Conservation (phyloP, 2,113 vertebrate genomes). For the Oreochromis aureus region DNA sequence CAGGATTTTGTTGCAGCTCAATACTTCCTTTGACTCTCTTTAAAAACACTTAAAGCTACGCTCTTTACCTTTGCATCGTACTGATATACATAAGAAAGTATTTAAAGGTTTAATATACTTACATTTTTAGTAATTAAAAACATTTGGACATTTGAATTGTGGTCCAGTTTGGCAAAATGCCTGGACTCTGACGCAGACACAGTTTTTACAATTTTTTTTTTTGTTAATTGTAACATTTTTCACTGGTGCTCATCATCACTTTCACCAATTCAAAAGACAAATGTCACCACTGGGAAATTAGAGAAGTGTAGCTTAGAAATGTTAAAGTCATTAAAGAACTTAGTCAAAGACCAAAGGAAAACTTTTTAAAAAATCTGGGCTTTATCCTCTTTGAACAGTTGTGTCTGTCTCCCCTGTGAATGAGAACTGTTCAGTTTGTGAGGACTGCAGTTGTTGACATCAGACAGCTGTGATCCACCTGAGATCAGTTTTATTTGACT, state of each 20-base stretch:
- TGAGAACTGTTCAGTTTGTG: neutral
- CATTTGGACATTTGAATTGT: neutral
- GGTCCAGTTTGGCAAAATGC: neutral
- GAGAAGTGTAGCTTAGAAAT: neutral
- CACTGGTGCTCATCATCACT: neutral
- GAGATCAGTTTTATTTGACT: neutral
- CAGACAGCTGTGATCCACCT: neutral
- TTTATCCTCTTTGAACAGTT: neutral
- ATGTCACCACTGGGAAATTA: neutral
- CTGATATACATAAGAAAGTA: neutral
- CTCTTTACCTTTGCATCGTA: neutral
- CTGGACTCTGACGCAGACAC: neutral
- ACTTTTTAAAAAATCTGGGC: fast-evolving
- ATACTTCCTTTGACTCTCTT: neutral
- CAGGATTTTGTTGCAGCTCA: neutral
- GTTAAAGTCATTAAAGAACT: neutral
- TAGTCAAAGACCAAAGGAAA: neutral
- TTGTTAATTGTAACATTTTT: neutral
- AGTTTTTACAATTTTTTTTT: neutral
- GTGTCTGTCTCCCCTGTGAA: neutral
- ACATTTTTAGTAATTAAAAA: neutral
- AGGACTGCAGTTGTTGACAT: neutral
- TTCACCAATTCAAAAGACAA: neutral
- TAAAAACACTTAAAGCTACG: neutral
- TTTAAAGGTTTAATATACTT: neutral